Evolutionary conservation across 2,113 vertebrate genomes (phyloP).

Genomic region (Rhea americana): DNA sequence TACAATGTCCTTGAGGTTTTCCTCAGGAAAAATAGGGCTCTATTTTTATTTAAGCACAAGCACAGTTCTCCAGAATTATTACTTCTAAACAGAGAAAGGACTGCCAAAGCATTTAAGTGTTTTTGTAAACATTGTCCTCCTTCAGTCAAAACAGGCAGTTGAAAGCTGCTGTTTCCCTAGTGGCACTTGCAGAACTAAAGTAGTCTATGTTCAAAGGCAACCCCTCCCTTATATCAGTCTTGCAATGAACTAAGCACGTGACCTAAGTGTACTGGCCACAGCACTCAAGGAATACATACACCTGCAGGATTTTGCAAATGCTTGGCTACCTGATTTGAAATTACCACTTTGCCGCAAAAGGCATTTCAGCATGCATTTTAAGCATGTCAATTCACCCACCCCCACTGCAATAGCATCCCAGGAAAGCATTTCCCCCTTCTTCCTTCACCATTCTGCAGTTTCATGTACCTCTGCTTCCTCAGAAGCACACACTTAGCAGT

Average conservation of each 20-base stretch:
- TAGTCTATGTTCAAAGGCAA: background rate
- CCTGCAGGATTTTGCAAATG: background rate
- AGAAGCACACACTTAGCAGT: background rate
- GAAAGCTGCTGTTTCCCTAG: background rate
- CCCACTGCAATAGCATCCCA: background rate
- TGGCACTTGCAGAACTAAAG: background rate
- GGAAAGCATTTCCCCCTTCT: background rate
- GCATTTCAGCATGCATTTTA: background rate
- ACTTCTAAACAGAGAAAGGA: background rate
- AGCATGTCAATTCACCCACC: background rate
- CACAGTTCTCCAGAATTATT: background rate
- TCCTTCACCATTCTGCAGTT: background rate
- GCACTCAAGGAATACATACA: background rate
- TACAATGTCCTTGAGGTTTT: background rate
- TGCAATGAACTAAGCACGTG: accelerated
- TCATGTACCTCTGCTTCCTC: background rate
- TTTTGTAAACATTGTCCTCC: background rate
- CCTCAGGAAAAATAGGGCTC: background rate
- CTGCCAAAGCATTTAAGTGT: background rate
- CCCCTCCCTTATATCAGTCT: background rate
- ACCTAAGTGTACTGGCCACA: background rate
- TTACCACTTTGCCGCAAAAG: background rate
- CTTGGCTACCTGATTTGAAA: background rate
- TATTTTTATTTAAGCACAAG: slow-evolving; percentile 26
- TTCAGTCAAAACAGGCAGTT: background rate